Conservation (phyloP, 2,888 invertebrate genomes). For the Sphaeridia pumilis region DNA sequence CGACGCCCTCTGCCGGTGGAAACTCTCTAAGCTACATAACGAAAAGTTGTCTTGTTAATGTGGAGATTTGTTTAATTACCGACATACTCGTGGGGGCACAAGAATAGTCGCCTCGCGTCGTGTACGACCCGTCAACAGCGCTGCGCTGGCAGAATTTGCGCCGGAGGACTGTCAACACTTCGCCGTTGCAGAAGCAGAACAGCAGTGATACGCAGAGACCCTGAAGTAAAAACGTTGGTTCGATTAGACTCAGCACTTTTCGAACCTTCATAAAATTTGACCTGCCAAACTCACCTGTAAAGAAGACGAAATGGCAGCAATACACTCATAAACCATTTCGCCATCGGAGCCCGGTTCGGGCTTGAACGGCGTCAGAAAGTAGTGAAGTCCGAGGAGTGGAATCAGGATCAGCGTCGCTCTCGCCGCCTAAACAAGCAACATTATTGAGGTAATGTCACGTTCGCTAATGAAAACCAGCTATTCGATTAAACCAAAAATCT, state of each 20-base stretch:
- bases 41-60: no score
- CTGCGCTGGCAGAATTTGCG: constrained; percentile 23
- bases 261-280: no score
- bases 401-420: constrained; percentile 80
- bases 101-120: constrained; percentile 23
- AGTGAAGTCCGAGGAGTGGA: constrained; percentile 81
- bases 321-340: constrained; percentile 68
- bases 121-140: constrained; percentile 15
- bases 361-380: constrained; percentile 73
- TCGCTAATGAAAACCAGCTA: no score
- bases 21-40: no score
- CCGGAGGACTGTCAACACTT: constrained; percentile 48
- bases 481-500: background rate
- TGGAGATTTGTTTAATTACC: constrained; percentile 19
- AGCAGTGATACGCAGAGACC: constrained; percentile 83
- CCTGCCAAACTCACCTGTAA: constrained; percentile 76
- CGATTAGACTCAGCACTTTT: background rate
- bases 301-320: constrained; percentile 74
- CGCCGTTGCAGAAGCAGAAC: constrained; percentile 90
- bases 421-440: constrained; percentile 42
- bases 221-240: constrained; percentile 47
- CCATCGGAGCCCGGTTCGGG: constrained; percentile 50
- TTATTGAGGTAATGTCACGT: no score
- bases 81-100: constrained; percentile 24
- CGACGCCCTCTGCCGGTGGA: no score